A percentile compares a stretch with the other conserved stretches of the same genome.
These are phyloP conservation scores for Xiphorhynchus elegans DNA, from an alignment of 2,113 vertebrate species.

Conservation along the genomic window DNA sequence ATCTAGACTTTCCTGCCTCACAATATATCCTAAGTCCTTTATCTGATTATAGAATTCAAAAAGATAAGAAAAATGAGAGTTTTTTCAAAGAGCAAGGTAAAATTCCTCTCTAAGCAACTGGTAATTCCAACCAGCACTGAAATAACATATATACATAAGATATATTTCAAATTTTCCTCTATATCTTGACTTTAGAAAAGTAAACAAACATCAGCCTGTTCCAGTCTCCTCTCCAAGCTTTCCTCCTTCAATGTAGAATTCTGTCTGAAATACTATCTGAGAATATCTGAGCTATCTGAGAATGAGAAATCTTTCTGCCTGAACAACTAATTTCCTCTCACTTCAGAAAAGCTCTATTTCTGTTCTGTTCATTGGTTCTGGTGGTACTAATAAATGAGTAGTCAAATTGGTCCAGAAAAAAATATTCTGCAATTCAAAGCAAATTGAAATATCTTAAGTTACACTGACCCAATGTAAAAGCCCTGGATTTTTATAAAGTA, in stretches of 20 bases:
- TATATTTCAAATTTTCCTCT: neutral
- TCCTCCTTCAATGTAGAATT: neutral
- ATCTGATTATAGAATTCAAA: constrained; percentile 8
- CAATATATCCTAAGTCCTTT: neutral
- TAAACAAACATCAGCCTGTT: neutral
- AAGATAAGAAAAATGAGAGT: neutral
- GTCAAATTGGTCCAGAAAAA: neutral
- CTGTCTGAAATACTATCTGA: neutral
- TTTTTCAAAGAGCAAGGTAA: neutral
- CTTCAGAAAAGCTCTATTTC: neutral
- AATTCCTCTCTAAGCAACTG: neutral
- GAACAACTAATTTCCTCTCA: neutral
- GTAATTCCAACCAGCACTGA: neutral
- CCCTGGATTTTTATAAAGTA: neutral
- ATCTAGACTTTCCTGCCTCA: neutral
- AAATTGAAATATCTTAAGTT: neutral
- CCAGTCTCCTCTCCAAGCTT: neutral
- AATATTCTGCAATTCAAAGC: neutral
- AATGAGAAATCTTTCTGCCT: neutral
- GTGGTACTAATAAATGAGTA: neutral
- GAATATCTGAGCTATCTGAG: neutral
- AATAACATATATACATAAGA: neutral
- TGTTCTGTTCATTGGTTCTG: neutral
- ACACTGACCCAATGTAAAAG: neutral
- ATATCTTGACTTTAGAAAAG: neutral